Evolutionary conservation across 2,888 invertebrate genomes (phyloP).

Genomic region (Scrobipalpa atriplicella): DNA sequence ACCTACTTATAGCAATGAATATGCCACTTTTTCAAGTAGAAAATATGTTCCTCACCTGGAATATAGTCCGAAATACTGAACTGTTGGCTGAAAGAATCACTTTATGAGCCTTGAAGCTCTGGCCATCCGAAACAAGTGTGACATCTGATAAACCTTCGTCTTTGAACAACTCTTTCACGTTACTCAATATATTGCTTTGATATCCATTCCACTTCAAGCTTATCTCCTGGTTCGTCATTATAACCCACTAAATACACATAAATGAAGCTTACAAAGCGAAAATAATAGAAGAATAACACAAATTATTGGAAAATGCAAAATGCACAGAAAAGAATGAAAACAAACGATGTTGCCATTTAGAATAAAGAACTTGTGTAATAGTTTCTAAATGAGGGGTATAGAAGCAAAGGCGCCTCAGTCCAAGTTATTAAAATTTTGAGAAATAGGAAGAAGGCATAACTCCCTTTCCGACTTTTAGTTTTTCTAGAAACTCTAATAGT

Average conservation of each 20-base stretch:
- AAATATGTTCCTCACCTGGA: slow-evolving; percentile 73
- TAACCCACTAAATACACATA: slow-evolving; percentile 42
- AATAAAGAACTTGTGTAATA: neutral
- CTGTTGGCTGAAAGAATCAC: slow-evolving; percentile 87
- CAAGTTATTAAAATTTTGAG: no score
- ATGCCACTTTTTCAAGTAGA: neutral
- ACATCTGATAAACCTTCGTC: slow-evolving; percentile 86
- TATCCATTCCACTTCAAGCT: slow-evolving; percentile 88
- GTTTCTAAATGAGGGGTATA: neutral
- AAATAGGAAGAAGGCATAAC: no score
- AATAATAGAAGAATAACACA: slow-evolving; percentile 33
- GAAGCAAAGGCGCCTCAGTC: neutral
- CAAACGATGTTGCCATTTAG: slow-evolving; percentile 22
- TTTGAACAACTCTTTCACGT: slow-evolving; percentile 85
- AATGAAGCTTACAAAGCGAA: slow-evolving; percentile 41
- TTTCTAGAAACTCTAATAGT: no score
- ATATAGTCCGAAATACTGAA: slow-evolving; percentile 85
- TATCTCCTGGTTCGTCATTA: slow-evolving; percentile 83
- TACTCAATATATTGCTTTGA: slow-evolving; percentile 84
- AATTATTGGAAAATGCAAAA: slow-evolving; percentile 45
- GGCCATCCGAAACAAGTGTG: slow-evolving; percentile 86
- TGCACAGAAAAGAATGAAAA: slow-evolving; percentile 39
- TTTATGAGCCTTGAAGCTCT: slow-evolving; percentile 86
- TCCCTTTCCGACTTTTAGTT: no score
- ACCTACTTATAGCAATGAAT: slow-evolving; percentile 29